Conservation (phyloP, 2,888 invertebrate species). For the Campoplex nolae region DNA sequence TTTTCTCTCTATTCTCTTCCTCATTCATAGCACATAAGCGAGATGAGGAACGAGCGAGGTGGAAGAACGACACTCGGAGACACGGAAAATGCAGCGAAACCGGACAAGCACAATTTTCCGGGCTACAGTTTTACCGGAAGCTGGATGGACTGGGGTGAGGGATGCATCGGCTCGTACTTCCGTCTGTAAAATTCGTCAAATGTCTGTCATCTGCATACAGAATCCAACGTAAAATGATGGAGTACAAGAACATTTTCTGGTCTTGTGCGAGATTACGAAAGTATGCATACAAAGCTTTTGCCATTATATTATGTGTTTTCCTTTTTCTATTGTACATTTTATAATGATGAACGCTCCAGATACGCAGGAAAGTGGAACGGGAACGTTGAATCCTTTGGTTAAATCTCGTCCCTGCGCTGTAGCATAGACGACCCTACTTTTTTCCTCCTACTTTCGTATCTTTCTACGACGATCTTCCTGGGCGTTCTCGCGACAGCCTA, state of each 20-base stretch:
- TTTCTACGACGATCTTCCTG: constrained; percentile 50
- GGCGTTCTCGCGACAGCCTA: constrained; percentile 52
- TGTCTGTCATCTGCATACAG: constrained; percentile 35
- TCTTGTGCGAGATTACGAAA: constrained; percentile 19
- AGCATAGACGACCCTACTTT: constrained; percentile 24
- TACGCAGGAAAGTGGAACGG: constrained; percentile 11
- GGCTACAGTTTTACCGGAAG: constrained; percentile 74
- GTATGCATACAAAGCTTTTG: constrained; percentile 43
- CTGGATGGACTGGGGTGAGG: constrained; percentile 56
- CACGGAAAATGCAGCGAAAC: constrained; percentile 74
- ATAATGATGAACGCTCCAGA: neutral
- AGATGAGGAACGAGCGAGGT: constrained; percentile 44
- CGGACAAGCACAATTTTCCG: constrained; percentile 76
- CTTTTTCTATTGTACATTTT: neutral
- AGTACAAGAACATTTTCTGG: constrained; percentile 6
- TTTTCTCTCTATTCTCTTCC: constrained; percentile 29
- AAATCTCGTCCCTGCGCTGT: constrained; percentile 11
- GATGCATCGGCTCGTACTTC: constrained; percentile 74
- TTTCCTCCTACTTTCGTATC: constrained; percentile 57
- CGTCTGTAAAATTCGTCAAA: constrained; percentile 75
- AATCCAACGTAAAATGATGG: constrained; percentile 13
- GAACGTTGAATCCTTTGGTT: constrained; percentile 41
- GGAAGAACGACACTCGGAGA: constrained; percentile 70
- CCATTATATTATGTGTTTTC: neutral
- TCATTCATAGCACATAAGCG: constrained; percentile 11